These are phyloP conservation scores for Muscidifurax raptorellus DNA, from an alignment of 1,140 invertebrate genomes.

Conservation along the genomic window DNA sequence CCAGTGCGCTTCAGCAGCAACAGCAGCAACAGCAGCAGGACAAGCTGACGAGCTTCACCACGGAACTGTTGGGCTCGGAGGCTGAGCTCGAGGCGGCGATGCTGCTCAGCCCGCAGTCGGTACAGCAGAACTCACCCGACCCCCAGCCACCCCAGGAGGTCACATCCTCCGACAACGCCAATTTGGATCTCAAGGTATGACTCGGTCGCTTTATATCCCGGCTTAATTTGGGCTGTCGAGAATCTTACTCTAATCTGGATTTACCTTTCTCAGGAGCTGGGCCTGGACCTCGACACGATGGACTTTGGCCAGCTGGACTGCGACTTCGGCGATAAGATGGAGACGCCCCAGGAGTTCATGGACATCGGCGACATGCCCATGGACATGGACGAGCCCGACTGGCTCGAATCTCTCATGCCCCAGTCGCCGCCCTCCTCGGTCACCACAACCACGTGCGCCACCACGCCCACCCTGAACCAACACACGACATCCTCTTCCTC, in stretches of 20 bases:
- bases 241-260: slow-evolving; percentile 48
- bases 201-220: not conserved
- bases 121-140: slow-evolving; percentile 68
- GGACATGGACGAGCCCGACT: slow-evolving; percentile 85
- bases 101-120: slow-evolving; percentile 69
- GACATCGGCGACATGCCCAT: slow-evolving; percentile 77
- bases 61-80: slow-evolving; percentile 63
- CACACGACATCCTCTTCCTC: slow-evolving; percentile 45
- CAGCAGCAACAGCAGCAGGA: slow-evolving; percentile 65
- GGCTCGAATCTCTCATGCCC: slow-evolving; percentile 82
- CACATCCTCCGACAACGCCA: slow-evolving; percentile 70
- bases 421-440: slow-evolving; percentile 63
- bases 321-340: slow-evolving; percentile 72
- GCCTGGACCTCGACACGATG: slow-evolving; percentile 76
- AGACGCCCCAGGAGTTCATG: slow-evolving; percentile 71
- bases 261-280: slow-evolving; percentile 71
- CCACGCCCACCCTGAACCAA: slow-evolving; percentile 47
- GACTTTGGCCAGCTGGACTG: slow-evolving; percentile 77
- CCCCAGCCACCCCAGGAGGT: slow-evolving; percentile 73
- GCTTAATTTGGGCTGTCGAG: not conserved
- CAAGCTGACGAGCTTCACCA: slow-evolving; percentile 62
- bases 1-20: slow-evolving; percentile 65
- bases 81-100: slow-evolving; percentile 67
- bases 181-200: slow-evolving; percentile 70
- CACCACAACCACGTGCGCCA: slow-evolving; percentile 57